Evolutionary conservation across 1,140 invertebrate genomes (phyloP), one percentile per base, ranked within the genome.

Genomic region (Drosophila kurseongensis): DNA sequence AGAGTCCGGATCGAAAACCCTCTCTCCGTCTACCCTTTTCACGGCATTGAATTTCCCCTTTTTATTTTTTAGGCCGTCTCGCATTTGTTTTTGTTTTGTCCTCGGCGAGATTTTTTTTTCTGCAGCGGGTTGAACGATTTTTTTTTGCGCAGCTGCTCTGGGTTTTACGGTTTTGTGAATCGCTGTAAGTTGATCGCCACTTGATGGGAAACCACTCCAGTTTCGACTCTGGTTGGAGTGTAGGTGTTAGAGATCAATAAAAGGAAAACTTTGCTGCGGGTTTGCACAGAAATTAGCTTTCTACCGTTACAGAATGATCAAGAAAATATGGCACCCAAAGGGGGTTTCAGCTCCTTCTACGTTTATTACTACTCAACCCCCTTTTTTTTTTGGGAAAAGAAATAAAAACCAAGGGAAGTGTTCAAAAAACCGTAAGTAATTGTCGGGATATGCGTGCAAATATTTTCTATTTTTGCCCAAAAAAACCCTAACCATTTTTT

Each of bases 31-130:
- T 89, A 88, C 84, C 82, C 83, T 83, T 86, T 86, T 86, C 83
- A 86, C 84, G 79, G 83, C 83, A 88, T 88, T 88, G 76, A 83
- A 66, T 89, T 86, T 88, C 83, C 79, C 81, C 83, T 62, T 80
- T 88, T 67, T 12, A 58, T 72, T 81, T 60, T 69, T 35, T 65
- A 44, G 51, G 32, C 55, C 32, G 55, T 71, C 63, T 60, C 45
- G 60, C 80, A 59, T 67, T 84, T 79, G 80, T 80, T 80, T 71
- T 84, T 84, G 81, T 74, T 84, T 80, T 60, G 56, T 45, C 42
- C 66, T 45, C 62, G 35, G 35, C 59, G 38, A 51, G 62, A 65
- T 23, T 63, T 72, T 75, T 80, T 71, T 83, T 76, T 23, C 4
- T 23, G 48, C 83, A 79, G 75, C 66, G 56, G 61, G 66, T 54